Evolutionary conservation across 2,797 vertebrate species (phyloP), one percentile per base, ranked within the genome.

Genomic region (Heteromormyrus szaboi): DNA sequence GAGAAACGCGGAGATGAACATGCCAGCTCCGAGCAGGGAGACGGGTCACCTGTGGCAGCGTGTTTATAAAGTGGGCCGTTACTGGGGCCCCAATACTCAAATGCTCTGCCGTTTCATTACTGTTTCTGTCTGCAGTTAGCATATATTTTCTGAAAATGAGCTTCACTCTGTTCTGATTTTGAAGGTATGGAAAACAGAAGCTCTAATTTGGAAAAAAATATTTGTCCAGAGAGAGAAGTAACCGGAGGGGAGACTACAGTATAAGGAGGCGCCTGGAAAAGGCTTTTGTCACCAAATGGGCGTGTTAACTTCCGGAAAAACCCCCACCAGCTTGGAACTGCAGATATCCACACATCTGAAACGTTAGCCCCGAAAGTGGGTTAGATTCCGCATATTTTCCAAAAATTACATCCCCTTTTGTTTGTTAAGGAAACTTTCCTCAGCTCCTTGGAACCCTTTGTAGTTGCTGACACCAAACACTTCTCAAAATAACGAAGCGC

Each of bases 301-400:
- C 90, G 12, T 90, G 91, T 92, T 90, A 62, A 88, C 81, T 88
- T 86, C 91, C 93, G 90, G 93, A 92, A 91, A 50, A 50, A 92
- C 90, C 91, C 85, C 91, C 88, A 89, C 85, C 91, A 89, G 93
- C 90, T 91, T 87, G 89, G 72, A 76, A 91, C 91, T 86, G 87
- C 92, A 93, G 90, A 91, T 92, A 87, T 92, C 81, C 90, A 90
- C 85, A 85, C 89, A 93, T 92, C 93, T 93, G 85, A 94, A 93
- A 94, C 41, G 9, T 46, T 22, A 86, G 90, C 93, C 89, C 90
- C 90, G 92, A 89, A 95, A 94, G 90, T 94, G 93, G 95, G 94
- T 94, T 94, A 94, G 85, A 91, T 93, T 91, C 92, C 94, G 94
- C 93, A 95, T 95, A 94, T 93, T 92, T 95, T 93, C 92, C 91